These are phyloP conservation scores for Pachypanchax playfairii DNA, from an alignment of 2,113 vertebrate genomes.

Conservation along the genomic window DNA sequence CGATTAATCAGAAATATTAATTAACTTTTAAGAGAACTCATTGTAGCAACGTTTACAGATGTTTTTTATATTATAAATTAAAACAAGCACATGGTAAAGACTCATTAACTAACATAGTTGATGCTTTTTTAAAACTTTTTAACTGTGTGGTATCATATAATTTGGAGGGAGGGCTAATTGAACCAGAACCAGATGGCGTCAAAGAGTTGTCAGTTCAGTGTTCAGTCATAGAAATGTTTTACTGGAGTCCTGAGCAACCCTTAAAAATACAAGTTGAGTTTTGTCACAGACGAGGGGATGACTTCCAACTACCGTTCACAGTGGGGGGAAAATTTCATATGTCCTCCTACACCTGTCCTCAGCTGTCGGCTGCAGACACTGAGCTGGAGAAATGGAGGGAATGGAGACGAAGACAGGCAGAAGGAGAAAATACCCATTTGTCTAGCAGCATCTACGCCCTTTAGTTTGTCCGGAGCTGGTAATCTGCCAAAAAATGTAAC, in stretches of 20 bases:
- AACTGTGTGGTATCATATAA: slow-evolving; percentile 7
- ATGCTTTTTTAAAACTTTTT: background rate
- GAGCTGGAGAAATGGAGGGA: slow-evolving; percentile 22
- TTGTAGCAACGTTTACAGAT: too few relatives aligned
- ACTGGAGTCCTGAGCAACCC: slow-evolving; percentile 34
- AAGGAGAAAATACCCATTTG: slow-evolving; percentile 60
- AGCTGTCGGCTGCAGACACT: slow-evolving; percentile 31
- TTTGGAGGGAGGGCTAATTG: background rate
- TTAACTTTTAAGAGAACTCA: background rate
- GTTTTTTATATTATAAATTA: too few relatives aligned
- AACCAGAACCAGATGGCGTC: slow-evolving; percentile 2
- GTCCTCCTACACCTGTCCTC: slow-evolving; percentile 57
- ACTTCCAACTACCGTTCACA: slow-evolving; percentile 24
- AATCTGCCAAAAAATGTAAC: slow-evolving; percentile 81
- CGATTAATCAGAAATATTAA: background rate
- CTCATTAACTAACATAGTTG: too few relatives aligned
- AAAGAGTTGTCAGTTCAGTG: slow-evolving; percentile 33
- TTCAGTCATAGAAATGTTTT: slow-evolving; percentile 39
- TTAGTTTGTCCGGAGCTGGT: slow-evolving; percentile 84
- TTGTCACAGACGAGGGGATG: slow-evolving; percentile 14
- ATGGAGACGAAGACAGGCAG: slow-evolving; percentile 40
- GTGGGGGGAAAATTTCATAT: background rate
- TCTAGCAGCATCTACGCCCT: slow-evolving; percentile 67
- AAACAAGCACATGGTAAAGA: too few relatives aligned
- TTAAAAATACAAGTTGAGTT: slow-evolving; percentile 38